Conservation (phyloP, 2,888 invertebrate species). For the Acanthosepion esculentum region DNA sequence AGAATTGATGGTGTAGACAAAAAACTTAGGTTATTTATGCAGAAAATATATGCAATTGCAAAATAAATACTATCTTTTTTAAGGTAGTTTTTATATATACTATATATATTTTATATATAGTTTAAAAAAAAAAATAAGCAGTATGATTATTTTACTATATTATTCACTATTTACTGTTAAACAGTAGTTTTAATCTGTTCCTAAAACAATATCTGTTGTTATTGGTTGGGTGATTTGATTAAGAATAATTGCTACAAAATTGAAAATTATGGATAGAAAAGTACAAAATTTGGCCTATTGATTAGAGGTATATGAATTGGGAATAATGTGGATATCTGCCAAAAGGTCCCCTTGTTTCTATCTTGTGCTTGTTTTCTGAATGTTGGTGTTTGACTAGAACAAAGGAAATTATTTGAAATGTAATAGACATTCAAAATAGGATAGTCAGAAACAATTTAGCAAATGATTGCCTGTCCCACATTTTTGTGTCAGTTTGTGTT, state of each 20-base stretch:
- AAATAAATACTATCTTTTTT: no score
- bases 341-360: background rate
- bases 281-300: background rate
- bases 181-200: background rate
- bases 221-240: background rate
- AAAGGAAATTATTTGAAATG: background rate
- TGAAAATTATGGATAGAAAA: background rate
- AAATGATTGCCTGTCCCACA: background rate
- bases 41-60: no score
- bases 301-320: background rate
- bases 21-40: no score
- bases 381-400: background rate
- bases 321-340: background rate
- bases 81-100: no score
- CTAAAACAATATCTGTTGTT: background rate
- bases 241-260: background rate
- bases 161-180: background rate
- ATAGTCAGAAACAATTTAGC: slow-evolving; percentile 14
- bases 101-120: no score
- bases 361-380: background rate
- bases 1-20: no score
- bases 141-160: no score
- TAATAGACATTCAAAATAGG: background rate
- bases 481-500: background rate
- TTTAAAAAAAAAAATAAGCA: no score